Conservation (phyloP, 2,113 vertebrate species). For the Bambusicola thoracicus region DNA sequence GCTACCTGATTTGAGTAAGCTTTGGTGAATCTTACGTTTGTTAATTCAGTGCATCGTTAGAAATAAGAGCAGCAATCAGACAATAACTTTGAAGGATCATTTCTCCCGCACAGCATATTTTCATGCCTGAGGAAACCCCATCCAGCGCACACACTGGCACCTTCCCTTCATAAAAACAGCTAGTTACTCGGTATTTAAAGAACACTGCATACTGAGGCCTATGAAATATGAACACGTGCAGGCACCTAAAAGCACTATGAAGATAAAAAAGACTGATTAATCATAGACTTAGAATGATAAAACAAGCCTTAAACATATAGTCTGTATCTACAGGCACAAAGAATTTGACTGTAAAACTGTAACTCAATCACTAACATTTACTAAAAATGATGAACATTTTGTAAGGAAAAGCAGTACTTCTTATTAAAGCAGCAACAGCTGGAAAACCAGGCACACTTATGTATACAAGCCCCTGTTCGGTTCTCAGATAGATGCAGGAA, state of each 20-base stretch:
- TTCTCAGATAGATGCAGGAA: not conserved
- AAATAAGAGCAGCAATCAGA: conserved; percentile 50
- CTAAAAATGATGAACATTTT: not conserved
- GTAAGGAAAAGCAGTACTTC: not conserved
- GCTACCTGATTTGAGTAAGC: not conserved
- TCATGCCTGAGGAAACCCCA: conserved; percentile 49
- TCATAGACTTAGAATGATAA: conserved; percentile 40
- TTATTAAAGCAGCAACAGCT: not conserved
- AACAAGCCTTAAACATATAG: conserved; percentile 17
- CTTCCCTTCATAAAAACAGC: conserved; percentile 52
- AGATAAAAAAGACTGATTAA: conserved; percentile 64
- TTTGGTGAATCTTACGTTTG: conserved; percentile 21
- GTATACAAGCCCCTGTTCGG: not conserved
- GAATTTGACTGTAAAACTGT: not conserved
- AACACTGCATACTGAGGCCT: conserved; percentile 53
- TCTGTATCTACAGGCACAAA: not conserved
- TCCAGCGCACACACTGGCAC: conserved; percentile 28
- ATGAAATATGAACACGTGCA: conserved; percentile 63
- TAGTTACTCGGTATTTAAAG: conserved; percentile 60
- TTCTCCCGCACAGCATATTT: conserved; percentile 54
- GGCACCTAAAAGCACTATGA: conserved; percentile 64
- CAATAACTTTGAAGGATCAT: conserved; percentile 24
- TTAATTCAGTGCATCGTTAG: conserved; percentile 18
- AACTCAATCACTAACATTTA: not conserved
- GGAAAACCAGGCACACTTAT: conserved; percentile 3